A percentile compares a stretch with the other conserved stretches of the same genome.
These are phyloP conservation scores for Pitta sordida DNA, from an alignment of 2,113 vertebrate genomes.

Conservation along the genomic window DNA sequence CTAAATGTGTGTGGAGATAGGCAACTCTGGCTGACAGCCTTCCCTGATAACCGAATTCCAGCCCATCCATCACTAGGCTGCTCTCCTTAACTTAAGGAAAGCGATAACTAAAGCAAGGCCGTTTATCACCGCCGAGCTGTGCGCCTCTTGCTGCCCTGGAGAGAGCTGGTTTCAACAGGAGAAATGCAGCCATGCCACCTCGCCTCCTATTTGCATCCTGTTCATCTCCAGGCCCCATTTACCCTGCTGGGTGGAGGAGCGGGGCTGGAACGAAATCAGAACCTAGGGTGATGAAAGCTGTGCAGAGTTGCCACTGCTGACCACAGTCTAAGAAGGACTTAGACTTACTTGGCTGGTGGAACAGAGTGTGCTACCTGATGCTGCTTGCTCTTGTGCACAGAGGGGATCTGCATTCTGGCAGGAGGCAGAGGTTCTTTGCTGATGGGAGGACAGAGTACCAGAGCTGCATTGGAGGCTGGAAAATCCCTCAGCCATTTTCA, in stretches of 20 bases:
- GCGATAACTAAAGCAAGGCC: constrained; percentile 74
- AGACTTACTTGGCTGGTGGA: not conserved
- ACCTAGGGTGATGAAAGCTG: not conserved
- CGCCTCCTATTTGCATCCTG: not conserved
- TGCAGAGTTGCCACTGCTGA: not conserved
- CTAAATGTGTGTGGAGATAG: constrained; percentile 79
- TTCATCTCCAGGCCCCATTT: constrained; percentile 21
- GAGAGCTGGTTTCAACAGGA: constrained; percentile 16
- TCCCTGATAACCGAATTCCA: constrained; percentile 79
- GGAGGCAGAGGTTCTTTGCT: not conserved
- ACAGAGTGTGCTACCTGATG: not conserved
- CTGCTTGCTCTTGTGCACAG: not conserved
- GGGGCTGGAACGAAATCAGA: not conserved
- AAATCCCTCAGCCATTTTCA: not conserved
- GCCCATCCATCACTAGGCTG: constrained; percentile 78
- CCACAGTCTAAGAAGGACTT: not conserved
- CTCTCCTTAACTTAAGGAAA: constrained; percentile 79
- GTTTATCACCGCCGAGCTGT: constrained; percentile 75
- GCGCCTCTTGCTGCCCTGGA: constrained; percentile 49
- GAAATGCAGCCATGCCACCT: constrained; percentile 60
- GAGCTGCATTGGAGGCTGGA: not conserved
- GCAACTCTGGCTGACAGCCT: constrained; percentile 81
- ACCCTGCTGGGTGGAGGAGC: not conserved
- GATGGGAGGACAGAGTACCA: not conserved
- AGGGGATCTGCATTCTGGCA: not conserved